phyloP scores from a whole-genome alignment of 2,797 vertebrate genomes.

The Coracias cyanogaster region DNA sequence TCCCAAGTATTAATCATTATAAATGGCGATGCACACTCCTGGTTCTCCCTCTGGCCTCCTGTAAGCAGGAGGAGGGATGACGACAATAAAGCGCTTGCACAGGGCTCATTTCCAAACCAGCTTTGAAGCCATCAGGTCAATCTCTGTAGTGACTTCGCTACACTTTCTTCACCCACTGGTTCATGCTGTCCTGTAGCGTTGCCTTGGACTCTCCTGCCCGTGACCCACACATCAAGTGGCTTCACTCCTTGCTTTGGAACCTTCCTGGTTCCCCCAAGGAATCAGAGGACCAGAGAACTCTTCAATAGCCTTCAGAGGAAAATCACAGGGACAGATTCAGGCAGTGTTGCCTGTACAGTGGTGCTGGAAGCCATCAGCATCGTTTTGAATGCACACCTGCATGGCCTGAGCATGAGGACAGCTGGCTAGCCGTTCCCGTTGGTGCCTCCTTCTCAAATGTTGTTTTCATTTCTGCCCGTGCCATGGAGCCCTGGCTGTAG shows the following conservation, averaged over 20 bases:
- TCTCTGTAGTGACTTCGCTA: background rate
- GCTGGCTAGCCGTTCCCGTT: background rate
- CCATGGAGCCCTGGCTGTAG: fast-evolving
- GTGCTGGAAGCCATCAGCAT: background rate
- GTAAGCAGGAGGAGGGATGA: background rate
- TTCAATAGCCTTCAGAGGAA: background rate
- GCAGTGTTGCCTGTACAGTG: background rate
- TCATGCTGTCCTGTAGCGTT: background rate
- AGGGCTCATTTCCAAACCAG: background rate
- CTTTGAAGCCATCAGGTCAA: background rate
- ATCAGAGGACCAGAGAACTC: background rate
- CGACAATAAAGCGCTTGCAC: background rate
- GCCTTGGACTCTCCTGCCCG: background rate
- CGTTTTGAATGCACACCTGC: background rate
- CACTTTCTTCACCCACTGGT: background rate
- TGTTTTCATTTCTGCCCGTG: background rate
- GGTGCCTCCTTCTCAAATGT: background rate
- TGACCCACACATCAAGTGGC: background rate
- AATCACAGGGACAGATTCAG: background rate
- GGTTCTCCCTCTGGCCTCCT: background rate
- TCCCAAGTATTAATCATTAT: background rate
- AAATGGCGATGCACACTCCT: fast-evolving
- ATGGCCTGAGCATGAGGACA: background rate
- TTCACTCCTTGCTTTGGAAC: background rate
- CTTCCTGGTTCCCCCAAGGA: background rate